Evolutionary conservation across 2,888 invertebrate genomes (phyloP).

Genomic region (Lycia hirtaria): DNA sequence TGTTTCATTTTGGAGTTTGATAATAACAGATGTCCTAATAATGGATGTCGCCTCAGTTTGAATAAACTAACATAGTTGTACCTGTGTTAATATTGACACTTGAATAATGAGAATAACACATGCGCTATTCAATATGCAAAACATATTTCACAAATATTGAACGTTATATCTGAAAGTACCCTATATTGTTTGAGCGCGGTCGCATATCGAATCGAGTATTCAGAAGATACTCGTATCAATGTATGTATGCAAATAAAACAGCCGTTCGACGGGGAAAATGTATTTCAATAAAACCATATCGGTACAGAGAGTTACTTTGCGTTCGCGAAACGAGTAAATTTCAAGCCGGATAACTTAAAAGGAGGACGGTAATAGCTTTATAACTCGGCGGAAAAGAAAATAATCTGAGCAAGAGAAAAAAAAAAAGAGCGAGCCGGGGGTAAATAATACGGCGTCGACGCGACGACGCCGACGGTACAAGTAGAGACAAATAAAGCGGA

Average conservation of each 20-base stretch:
- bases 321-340: conserved; percentile 44
- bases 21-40: background rate
- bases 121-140: conserved; percentile 23
- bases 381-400: conserved; percentile 66
- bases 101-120: conserved; percentile 15
- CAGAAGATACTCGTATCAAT: conserved; percentile 48
- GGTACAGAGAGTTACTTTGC: conserved; percentile 36
- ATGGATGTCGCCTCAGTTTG: background rate
- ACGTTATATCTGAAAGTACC: conserved; percentile 33
- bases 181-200: conserved; percentile 41
- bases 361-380: conserved; percentile 67
- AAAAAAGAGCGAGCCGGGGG: conserved; percentile 67
- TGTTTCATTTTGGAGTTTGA: background rate
- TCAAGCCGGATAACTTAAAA: conserved; percentile 53
- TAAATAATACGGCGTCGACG: conserved; percentile 53
- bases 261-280: conserved; percentile 52
- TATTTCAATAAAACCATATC: conserved; percentile 55
- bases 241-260: conserved; percentile 57
- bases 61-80: background rate
- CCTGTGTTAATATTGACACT: background rate
- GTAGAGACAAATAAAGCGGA: conserved; percentile 65
- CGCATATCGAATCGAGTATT: conserved; percentile 47
- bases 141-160: conserved; percentile 38
- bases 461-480: conserved; percentile 48
- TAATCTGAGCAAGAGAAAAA: conserved; percentile 66